Percentiles rank a stretch among this genome's conserved stretches.
phyloP scores from a whole-genome alignment of 2,888 invertebrate species.

The Lasioglossum pauxillum region DNA sequence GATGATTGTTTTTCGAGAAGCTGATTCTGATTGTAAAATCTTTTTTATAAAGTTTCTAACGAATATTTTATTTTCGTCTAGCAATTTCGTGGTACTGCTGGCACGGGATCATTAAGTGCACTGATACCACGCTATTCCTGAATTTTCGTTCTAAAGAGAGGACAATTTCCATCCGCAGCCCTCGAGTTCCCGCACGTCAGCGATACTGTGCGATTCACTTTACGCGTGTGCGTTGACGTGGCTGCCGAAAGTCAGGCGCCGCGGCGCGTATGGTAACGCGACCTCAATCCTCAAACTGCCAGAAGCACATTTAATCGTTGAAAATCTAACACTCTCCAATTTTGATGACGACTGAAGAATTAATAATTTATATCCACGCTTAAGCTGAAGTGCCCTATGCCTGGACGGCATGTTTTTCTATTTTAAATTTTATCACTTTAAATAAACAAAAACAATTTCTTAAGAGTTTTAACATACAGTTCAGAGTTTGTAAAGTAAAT shows the following conservation, averaged over 20 bases:
- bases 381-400: too few species aligned
- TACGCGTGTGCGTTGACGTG: constrained; percentile 38
- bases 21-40: neutral
- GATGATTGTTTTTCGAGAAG: neutral
- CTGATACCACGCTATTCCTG: neutral
- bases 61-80: neutral
- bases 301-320: neutral
- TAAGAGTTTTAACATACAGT: too few species aligned
- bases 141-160: constrained; percentile 9
- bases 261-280: neutral
- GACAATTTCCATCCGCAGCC: neutral
- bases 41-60: neutral
- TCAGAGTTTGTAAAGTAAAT: too few species aligned
- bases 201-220: constrained; percentile 25
- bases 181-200: constrained; percentile 3
- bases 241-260: constrained; percentile 58
- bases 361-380: neutral
- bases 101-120: constrained; percentile 12
- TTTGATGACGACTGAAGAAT: neutral
- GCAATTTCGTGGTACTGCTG: constrained; percentile 5
- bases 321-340: neutral
- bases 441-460: too few species aligned
- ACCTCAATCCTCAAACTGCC: neutral
- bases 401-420: too few species aligned
- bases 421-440: too few species aligned